These are phyloP conservation scores for Oostethus manadensis DNA, from an alignment of 2,113 vertebrate genomes.

Conservation along the genomic window DNA sequence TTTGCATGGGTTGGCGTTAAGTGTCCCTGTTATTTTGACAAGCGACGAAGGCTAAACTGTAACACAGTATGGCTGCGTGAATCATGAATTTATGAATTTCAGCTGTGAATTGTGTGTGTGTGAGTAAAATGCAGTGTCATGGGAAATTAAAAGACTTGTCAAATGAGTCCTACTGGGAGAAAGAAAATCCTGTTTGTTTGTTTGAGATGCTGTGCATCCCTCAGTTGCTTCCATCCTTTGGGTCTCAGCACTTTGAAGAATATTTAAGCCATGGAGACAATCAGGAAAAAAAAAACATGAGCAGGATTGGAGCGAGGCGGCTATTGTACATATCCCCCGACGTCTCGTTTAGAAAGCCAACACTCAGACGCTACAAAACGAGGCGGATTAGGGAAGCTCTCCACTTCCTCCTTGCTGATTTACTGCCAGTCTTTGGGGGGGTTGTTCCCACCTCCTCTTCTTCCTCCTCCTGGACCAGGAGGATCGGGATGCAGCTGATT, in stretches of 20 bases:
- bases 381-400: slow-evolving; percentile 45
- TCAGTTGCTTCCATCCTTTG: slow-evolving; percentile 36
- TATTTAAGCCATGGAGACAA: slow-evolving; percentile 44
- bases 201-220: slow-evolving; percentile 34
- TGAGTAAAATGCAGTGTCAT: background rate
- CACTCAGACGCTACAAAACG: slow-evolving; percentile 51
- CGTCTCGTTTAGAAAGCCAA: slow-evolving; percentile 59
- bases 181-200: slow-evolving; percentile 51
- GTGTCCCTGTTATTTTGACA: too few relatives aligned
- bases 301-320: slow-evolving; percentile 5
- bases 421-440: slow-evolving; percentile 6
- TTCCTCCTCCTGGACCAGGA: background rate
- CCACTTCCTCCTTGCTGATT: slow-evolving; percentile 62
- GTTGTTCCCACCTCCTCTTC: background rate
- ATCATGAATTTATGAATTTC: background rate
- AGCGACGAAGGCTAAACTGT: too few relatives aligned
- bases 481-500: slow-evolving; percentile 14
- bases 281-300: slow-evolving; percentile 3
- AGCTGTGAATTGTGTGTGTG: slow-evolving; percentile 4
- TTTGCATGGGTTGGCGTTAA: too few relatives aligned
- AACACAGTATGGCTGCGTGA: too few relatives aligned
- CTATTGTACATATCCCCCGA: slow-evolving; percentile 44
- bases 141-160: slow-evolving; percentile 32
- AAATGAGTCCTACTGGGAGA: slow-evolving; percentile 40
- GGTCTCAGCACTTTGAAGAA: slow-evolving; percentile 45